phyloP scores from a whole-genome alignment of 2,113 vertebrate species.

The Pluvianellus socialis region DNA sequence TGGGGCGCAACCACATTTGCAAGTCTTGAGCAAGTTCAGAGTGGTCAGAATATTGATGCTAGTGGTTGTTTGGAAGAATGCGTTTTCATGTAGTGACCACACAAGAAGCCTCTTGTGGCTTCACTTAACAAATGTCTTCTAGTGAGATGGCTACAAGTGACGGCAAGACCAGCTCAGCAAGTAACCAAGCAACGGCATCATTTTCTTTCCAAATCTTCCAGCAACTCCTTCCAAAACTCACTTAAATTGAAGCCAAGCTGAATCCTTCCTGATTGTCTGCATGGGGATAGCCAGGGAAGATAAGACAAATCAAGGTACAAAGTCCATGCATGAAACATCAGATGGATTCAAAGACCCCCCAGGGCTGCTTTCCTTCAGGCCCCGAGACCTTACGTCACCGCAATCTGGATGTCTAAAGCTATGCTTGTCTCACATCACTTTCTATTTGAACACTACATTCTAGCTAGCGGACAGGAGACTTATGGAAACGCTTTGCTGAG shows the following conservation, averaged over 20 bases:
- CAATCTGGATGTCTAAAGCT: background rate
- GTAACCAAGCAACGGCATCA: background rate
- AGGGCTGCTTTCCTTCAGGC: background rate
- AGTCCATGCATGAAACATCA: background rate
- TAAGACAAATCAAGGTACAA: conserved; percentile 1
- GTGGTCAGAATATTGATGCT: background rate
- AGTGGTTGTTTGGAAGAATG: background rate
- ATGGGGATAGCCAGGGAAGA: background rate
- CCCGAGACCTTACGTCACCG: background rate
- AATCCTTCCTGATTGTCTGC: conserved; percentile 8
- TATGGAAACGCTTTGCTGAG: background rate
- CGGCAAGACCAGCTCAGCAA: background rate
- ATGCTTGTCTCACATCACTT: background rate
- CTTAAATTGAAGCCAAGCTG: conserved; percentile 1
- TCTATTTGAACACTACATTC: background rate
- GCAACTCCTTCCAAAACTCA: conserved; percentile 31
- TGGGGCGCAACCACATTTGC: background rate
- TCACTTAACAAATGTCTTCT: conserved; percentile 12
- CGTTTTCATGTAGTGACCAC: conserved; percentile 1
- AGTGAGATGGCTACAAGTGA: background rate
- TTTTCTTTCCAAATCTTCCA: conserved; percentile 40
- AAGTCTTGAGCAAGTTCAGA: background rate
- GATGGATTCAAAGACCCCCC: background rate
- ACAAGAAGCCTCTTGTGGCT: background rate
- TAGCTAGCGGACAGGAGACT: background rate